Conservation (phyloP, 2,888 invertebrate species). For the Ormyrus labotus region DNA sequence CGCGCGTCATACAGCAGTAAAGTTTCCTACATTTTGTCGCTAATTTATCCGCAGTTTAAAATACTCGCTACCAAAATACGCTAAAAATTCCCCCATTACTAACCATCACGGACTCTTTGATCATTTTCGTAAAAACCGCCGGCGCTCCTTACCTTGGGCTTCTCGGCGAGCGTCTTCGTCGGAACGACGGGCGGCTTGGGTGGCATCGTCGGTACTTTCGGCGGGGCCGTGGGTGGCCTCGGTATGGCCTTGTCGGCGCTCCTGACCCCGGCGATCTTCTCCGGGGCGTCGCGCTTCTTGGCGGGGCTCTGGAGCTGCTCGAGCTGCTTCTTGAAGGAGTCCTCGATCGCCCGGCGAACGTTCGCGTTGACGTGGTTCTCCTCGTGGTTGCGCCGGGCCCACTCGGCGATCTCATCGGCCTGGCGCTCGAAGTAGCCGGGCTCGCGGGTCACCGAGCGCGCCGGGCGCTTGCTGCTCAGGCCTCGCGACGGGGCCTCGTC, state of each 20-base stretch:
- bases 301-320: conserved; percentile 58
- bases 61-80: too few species aligned
- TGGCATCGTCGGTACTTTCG: too few species aligned
- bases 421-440: conserved; percentile 34
- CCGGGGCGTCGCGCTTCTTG: conserved; percentile 10
- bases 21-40: too few species aligned
- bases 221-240: too few species aligned
- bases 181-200: too few species aligned
- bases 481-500: neutral
- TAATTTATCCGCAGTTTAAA: too few species aligned
- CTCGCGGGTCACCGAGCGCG: conserved; percentile 27
- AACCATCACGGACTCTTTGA: neutral
- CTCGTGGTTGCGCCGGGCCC: conserved; percentile 27
- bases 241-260: too few species aligned
- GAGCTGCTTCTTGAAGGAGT: conserved; percentile 72
- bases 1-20: too few species aligned
- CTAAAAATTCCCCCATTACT: too few species aligned
- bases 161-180: neutral
- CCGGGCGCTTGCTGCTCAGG: neutral
- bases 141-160: neutral
- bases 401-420: conserved; percentile 13
- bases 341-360: conserved; percentile 71
- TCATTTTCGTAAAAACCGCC: neutral
- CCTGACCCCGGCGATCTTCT: too few species aligned
- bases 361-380: conserved; percentile 64